phyloP scores from a whole-genome alignment of 2,797 vertebrate genomes.

The Buceros bicornis region DNA sequence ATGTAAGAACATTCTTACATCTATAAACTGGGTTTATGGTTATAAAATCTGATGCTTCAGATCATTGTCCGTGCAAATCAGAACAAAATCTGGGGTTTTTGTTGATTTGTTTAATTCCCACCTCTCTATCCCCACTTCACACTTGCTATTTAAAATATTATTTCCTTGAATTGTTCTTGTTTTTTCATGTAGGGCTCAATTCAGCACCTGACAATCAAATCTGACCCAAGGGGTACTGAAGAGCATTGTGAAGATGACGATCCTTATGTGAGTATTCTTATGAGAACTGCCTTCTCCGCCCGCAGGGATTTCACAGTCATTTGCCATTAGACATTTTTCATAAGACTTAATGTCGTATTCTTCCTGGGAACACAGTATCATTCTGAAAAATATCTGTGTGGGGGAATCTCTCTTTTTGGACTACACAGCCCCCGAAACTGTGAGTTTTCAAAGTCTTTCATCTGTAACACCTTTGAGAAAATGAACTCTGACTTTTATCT shows the following conservation, averaged over 20 bases:
- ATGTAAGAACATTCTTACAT: not conserved
- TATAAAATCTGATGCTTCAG: not conserved
- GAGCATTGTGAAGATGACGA: conserved; percentile 95
- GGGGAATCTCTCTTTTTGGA: not conserved
- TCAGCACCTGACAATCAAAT: conserved; percentile 90
- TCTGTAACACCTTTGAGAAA: not conserved
- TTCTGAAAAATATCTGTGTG: not conserved
- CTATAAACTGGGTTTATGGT: not conserved
- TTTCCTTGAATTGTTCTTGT: not conserved
- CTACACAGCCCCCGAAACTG: not conserved
- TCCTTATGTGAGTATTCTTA: conserved; percentile 87
- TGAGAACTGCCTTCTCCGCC: not conserved
- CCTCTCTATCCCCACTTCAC: rapidly evolving
- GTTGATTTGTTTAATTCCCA: not conserved
- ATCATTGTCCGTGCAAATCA: not conserved
- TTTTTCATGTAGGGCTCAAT: conserved; percentile 87
- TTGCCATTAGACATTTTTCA: not conserved
- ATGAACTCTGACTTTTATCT: not conserved
- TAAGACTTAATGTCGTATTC: not conserved
- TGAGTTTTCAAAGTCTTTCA: not conserved
- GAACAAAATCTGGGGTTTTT: not conserved
- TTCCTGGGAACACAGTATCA: not conserved
- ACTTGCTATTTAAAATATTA: not conserved
- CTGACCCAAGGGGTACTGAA: conserved; percentile 86
- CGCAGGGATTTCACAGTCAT: not conserved